Evolutionary conservation across 2,888 invertebrate genomes (phyloP), one percentile per base, ranked within the genome.

Genomic region (Sericinus montela): DNA sequence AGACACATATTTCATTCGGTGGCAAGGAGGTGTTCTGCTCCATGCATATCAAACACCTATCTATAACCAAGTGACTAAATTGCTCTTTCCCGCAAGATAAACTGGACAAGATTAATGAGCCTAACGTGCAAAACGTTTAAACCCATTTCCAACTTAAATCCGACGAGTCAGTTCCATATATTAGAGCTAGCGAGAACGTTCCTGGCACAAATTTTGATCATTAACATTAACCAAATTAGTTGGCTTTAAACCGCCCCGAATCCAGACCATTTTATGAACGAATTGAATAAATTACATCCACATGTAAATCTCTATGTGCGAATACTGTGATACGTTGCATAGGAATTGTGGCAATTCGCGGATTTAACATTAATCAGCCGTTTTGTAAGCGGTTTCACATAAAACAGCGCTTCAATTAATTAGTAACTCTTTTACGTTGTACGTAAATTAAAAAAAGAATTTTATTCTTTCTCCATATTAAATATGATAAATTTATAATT

Each of bases 81-180:
- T 65, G 65, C 69, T 68, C 64, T 75, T 66, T 63, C 68, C 69
- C 72, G 72, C 75, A 80, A 86, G 86, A 86, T 86, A 87, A 81
- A 81, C 75, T 60, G 80, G 80, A 74, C 77, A 85, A 86, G 85
- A 88, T 88, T 83, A 87, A 87, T 84, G 87, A 86, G 80, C 69
- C 77, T 80, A 81, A 81, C 87, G 85, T 86, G 87, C 87, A 83
- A 87, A 88, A 85, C 87, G 85, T 75, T 87, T 85, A 86, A 87
- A 84, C 82, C 84, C 84, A 80, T 86, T 87, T 75, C 83, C 75
- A 75, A 80, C 81, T 82, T 76, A 85, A 88, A 87, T 85, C 85
- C 86, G 77, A 83, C 83, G 75, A 88, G 87, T 87, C 87, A 86
- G 87, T 86, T 77, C 82, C 86, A 87, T 88, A 87, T 84, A 87